These are phyloP conservation scores for Sinotaia quadrata DNA, from an alignment of 2,888 invertebrate species.

Conservation along the genomic window DNA sequence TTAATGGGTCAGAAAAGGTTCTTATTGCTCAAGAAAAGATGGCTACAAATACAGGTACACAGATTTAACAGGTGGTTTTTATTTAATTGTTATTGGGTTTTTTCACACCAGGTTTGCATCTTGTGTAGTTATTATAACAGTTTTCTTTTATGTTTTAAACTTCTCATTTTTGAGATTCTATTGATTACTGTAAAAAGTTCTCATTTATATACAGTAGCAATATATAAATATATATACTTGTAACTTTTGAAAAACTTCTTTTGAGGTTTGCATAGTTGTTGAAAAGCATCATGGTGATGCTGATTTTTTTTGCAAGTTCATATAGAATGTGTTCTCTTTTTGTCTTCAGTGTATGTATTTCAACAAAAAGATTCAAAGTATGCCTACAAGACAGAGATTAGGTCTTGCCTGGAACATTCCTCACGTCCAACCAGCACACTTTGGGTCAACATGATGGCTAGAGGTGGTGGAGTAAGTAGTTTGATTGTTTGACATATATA, in stretches of 20 bases:
- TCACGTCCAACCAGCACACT: slow-evolving; percentile 96
- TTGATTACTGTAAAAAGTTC: too few relatives aligned
- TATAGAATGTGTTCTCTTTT: neutral
- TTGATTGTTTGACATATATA: neutral
- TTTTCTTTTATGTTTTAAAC: too few relatives aligned
- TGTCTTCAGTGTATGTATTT: slow-evolving; percentile 90
- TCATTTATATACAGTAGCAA: too few relatives aligned
- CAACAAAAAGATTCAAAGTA: slow-evolving; percentile 99
- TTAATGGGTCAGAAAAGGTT: slow-evolving; percentile 98
- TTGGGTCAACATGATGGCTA: slow-evolving; percentile 99
- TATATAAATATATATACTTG: too few relatives aligned
- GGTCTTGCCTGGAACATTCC: slow-evolving; percentile 92
- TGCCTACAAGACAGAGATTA: slow-evolving; percentile 97
- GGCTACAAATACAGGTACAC: slow-evolving; percentile 92
- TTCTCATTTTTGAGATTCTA: too few relatives aligned
- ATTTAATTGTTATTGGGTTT: too few relatives aligned
- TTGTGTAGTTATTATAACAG: too few relatives aligned
- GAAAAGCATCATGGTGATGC: too few relatives aligned
- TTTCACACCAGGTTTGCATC: too few relatives aligned
- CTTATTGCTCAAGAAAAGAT: slow-evolving; percentile 99
- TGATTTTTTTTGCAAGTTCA: too few relatives aligned
- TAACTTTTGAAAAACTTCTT: too few relatives aligned
- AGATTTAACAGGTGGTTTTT: neutral
- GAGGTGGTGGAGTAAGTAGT: slow-evolving; percentile 84
- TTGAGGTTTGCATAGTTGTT: too few relatives aligned